phyloP scores from a whole-genome alignment of 2,113 vertebrate genomes.

The Brevimyrus niger region DNA sequence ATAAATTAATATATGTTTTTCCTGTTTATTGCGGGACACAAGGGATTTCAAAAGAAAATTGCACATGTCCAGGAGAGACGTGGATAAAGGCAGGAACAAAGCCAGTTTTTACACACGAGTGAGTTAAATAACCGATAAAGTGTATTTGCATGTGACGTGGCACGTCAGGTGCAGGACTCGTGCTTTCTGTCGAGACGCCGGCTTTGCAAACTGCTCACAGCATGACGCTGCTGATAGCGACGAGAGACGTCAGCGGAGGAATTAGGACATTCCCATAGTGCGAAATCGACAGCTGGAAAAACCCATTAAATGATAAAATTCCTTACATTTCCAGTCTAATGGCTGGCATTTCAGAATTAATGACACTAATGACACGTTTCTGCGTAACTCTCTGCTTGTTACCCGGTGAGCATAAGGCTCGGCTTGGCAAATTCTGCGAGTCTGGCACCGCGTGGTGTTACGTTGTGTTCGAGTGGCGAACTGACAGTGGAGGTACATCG shows the following conservation, averaged over 20 bases:
- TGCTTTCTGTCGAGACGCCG: not conserved
- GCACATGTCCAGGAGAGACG: not conserved
- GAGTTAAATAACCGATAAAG: not conserved
- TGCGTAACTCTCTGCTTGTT: not conserved
- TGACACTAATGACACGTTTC: not conserved
- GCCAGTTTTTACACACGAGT: not conserved
- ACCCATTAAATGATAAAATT: not conserved
- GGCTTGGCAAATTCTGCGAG: not conserved
- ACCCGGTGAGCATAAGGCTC: not conserved
- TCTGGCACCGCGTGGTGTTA: not conserved
- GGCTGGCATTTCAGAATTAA: not conserved
- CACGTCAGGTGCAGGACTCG: not conserved
- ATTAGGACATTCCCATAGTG: not conserved
- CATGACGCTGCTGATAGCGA: not conserved
- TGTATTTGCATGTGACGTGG: not conserved
- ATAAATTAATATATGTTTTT: not conserved
- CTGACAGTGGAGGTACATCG: not conserved
- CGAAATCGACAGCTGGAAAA: not conserved
- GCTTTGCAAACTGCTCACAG: not conserved
- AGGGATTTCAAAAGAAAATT: not conserved
- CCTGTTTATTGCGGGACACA: not conserved
- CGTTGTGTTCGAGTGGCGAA: not conserved
- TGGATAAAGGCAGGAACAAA: not conserved
- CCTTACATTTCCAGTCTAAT: not conserved
- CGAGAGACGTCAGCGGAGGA: not conserved